Base-by-base conservation (phyloP, 2,888 invertebrate species). In the Cryptocephalus moraei region DNA sequence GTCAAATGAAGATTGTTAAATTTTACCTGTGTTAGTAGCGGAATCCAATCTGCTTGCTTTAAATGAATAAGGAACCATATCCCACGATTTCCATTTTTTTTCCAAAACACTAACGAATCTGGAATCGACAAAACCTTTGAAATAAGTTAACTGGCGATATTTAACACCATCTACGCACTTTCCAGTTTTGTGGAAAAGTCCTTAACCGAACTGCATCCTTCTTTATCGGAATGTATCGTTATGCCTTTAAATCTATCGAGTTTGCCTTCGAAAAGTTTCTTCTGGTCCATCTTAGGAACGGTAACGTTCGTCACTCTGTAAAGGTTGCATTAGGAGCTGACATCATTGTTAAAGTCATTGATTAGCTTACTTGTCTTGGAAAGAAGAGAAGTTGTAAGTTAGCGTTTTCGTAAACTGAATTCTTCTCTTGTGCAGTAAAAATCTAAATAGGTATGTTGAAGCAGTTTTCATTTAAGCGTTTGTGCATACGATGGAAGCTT, bases 61-160 rank as follows among this genome's bases (percentile, higher is more conserved):
- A 82, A 77, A 61, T 79, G 71, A 0, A 92, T 81, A 64, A 80
- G 81, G 64, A 91, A 90, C 91, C 91, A 92, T 56, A 90, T 80
- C 31, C 84, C 82, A 47, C 86, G 75, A 57, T 76, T 79, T 9
- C 78, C 77, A 44, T 77, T 75, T 39, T 73, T 68, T 39, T 61
- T 70, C 91, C 91, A 91, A 57, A 73, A 71, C 36, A 73, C 69
- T 33, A 90, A 63, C 0, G 90, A 89, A 57, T 76, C 90, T 91
- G 64, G 41, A 76, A 66, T 22, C 49, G 22, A 31, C 22, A 32
- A 9, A 12, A 44, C 22, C 39, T n/a, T 22, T 9, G 4, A 32
- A 33, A 38, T n/a, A 41, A 9, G 6, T 9, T 22, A 14, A 33
- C n/a, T 1, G 12, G 36, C 3, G 8, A 39, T 31, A 39, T 40